Percentiles rank a stretch among this genome's conserved stretches.
phyloP scores from a whole-genome alignment of 1,140 invertebrate species.

The Bombus waltoni region DNA sequence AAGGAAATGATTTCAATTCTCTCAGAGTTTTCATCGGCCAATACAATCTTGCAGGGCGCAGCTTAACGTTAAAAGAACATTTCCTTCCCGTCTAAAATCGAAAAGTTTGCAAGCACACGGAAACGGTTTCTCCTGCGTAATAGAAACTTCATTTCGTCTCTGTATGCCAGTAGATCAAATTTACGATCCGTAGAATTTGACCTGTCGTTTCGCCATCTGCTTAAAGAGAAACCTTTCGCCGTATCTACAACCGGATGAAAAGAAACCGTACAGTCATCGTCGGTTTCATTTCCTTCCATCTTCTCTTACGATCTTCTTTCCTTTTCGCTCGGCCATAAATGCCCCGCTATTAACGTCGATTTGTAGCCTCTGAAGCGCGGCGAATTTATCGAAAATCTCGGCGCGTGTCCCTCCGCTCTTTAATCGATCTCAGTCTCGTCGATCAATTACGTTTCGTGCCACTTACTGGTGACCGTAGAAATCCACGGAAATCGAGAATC shows the following conservation, averaged over 20 bases:
- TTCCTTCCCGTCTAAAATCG: no score
- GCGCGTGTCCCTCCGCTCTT: neutral
- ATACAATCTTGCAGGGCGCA: neutral
- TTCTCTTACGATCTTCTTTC: neutral
- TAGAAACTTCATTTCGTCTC: slow-evolving; percentile 7
- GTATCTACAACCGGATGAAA: neutral
- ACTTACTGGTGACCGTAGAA: neutral
- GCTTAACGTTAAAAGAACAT: neutral
- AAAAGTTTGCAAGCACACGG: neutral
- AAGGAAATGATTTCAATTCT: neutral
- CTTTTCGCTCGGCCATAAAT: neutral
- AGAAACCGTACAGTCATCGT: no score
- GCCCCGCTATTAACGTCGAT: slow-evolving; percentile 23
- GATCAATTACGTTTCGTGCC: neutral
- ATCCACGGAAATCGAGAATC: slow-evolving; percentile 44
- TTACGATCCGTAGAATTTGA: slow-evolving; percentile 31
- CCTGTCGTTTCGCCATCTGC: slow-evolving; percentile 28
- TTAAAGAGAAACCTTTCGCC: slow-evolving; percentile 17
- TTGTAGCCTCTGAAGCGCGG: slow-evolving; percentile 21
- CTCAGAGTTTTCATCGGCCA: no score
- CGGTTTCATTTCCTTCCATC: neutral
- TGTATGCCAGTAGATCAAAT: slow-evolving; percentile 27
- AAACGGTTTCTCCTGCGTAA: neutral
- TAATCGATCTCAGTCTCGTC: slow-evolving; percentile 8
- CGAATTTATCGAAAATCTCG: slow-evolving; percentile 28